phyloP scores from a whole-genome alignment of 1,140 invertebrate genomes.

The Lucilia sericata region DNA sequence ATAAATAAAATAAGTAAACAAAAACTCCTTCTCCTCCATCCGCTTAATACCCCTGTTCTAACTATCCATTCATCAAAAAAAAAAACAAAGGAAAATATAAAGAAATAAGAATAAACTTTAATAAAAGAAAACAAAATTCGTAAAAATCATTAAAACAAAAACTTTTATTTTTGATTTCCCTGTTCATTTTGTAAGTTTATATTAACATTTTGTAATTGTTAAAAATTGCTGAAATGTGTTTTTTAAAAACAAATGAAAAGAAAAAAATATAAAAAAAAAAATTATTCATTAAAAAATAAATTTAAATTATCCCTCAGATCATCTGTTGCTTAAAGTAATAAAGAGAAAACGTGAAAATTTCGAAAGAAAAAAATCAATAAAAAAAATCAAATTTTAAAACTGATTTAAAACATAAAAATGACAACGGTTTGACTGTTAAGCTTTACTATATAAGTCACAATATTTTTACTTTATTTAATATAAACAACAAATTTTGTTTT shows the following conservation, averaged over 20 bases:
- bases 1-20: slow-evolving; percentile 32
- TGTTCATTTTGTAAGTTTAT: slow-evolving; percentile 7
- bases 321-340: slow-evolving; percentile 8
- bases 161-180: neutral
- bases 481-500: neutral
- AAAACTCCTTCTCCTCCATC: slow-evolving; percentile 2
- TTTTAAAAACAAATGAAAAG: neutral
- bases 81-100: neutral
- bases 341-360: neutral
- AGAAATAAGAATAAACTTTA: slow-evolving; percentile 46
- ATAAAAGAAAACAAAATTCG: slow-evolving; percentile 30
- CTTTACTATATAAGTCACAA: neutral
- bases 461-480: neutral
- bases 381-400: slow-evolving; percentile 1
- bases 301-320: neutral
- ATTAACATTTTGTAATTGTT: neutral
- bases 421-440: slow-evolving; percentile 1
- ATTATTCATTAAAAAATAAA: neutral
- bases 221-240: neutral
- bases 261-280: neutral
- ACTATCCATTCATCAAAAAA: slow-evolving; percentile 23
- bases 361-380: neutral
- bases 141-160: slow-evolving; percentile 10
- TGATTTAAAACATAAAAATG: slow-evolving; percentile 6
- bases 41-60: slow-evolving; percentile 30